phyloP scores from a whole-genome alignment of 2,797 vertebrate species.

The Antennarius maculatus region DNA sequence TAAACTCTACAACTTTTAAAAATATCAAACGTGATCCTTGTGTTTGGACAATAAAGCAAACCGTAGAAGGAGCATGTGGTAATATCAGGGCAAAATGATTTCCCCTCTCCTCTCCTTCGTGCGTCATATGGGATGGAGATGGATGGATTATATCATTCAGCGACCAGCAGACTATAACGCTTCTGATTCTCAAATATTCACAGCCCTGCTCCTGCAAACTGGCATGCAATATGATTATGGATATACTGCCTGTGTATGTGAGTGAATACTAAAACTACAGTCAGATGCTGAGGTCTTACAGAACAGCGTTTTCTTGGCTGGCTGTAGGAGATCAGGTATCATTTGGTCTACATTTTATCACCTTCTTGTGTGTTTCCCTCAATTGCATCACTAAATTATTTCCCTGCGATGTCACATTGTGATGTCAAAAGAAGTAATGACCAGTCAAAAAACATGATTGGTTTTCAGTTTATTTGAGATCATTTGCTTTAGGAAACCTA shows the following conservation, averaged over 20 bases:
- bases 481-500: constrained; percentile 17
- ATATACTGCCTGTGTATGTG: constrained; percentile 18
- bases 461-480: constrained; percentile 18
- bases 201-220: constrained; percentile 25
- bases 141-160: constrained; percentile 50
- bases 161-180: constrained; percentile 40
- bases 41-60: not conserved
- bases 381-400: no score
- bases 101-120: constrained; percentile 24
- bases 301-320: constrained; percentile 22
- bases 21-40: not conserved
- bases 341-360: not conserved
- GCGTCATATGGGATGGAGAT: constrained; percentile 40
- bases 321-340: not conserved
- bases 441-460: constrained; percentile 5
- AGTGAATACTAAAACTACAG: constrained; percentile 8
- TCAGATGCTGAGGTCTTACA: not conserved
- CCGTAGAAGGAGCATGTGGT: not conserved
- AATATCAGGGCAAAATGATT: not conserved
- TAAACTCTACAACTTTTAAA: not conserved
- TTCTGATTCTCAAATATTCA: constrained; percentile 37
- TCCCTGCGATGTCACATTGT: constrained; percentile 1
- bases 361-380: constrained; percentile 7
- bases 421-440: not conserved
- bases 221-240: constrained; percentile 30